phyloP scores from a whole-genome alignment of 2,797 vertebrate genomes.

The Acanthurus leucopareius region DNA sequence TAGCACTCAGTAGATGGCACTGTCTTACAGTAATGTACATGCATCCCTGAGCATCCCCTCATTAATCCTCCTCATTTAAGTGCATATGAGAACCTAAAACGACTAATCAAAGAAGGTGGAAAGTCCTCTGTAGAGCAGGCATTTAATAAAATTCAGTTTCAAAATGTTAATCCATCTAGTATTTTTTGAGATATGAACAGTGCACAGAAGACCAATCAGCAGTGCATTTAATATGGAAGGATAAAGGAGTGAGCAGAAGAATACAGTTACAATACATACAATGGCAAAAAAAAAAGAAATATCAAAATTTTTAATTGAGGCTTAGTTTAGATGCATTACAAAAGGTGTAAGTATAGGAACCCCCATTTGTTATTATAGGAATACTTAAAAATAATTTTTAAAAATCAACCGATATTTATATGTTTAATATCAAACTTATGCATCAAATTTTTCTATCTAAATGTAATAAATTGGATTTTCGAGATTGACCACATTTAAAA shows the following conservation, averaged over 20 bases:
- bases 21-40: neutral
- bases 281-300: neutral
- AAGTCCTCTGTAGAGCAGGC: too few relatives aligned
- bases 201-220: neutral
- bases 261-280: neutral
- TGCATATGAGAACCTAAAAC: too few relatives aligned
- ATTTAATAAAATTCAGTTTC: too few relatives aligned
- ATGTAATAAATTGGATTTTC: neutral
- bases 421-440: neutral
- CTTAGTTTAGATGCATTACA: too few relatives aligned
- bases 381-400: too few relatives aligned
- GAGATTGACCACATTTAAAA: neutral
- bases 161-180: too few relatives aligned
- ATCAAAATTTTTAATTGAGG: neutral
- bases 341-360: too few relatives aligned
- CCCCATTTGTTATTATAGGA: too few relatives aligned
- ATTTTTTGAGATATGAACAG: too few relatives aligned
- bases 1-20: slow-evolving; percentile 7
- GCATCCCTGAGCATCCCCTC: neutral
- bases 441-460: neutral
- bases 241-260: too few relatives aligned
- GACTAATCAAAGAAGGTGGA: too few relatives aligned
- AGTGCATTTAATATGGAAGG: neutral
- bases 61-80: too few relatives aligned
- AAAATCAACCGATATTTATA: neutral